These are phyloP conservation scores for Neocrepidodera transversa DNA, from an alignment of 2,888 invertebrate species.

Conservation along the genomic window DNA sequence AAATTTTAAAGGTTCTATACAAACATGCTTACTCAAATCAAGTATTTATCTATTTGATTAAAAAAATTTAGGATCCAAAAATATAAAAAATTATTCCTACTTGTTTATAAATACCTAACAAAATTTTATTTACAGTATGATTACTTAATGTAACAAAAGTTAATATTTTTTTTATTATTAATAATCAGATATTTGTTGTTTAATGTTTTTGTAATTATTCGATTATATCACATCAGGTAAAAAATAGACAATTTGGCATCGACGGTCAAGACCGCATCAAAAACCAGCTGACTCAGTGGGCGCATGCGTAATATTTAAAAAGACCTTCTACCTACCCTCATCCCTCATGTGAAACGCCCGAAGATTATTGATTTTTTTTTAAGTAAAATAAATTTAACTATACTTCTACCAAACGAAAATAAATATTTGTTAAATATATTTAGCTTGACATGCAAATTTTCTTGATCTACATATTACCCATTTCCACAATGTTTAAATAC, in stretches of 20 bases:
- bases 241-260: neutral
- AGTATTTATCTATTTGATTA: too few species aligned
- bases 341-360: constrained; percentile 52
- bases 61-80: too few species aligned
- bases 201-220: too few species aligned
- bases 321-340: constrained; percentile 47
- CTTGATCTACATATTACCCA: neutral
- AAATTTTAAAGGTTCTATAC: too few species aligned
- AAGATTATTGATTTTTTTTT: constrained; percentile 57
- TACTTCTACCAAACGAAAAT: constrained; percentile 19
- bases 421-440: neutral
- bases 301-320: constrained; percentile 49
- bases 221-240: too few species aligned
- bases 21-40: too few species aligned
- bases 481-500: neutral
- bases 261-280: constrained; percentile 27
- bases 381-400: constrained; percentile 41
- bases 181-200: too few species aligned
- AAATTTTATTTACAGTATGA: too few species aligned
- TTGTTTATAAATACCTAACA: too few species aligned
- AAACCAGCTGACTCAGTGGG: constrained; percentile 51
- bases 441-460: constrained; percentile 20
- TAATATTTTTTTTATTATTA: too few species aligned
- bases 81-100: too few species aligned
- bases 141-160: too few species aligned